phyloP scores from a whole-genome alignment of 2,113 vertebrate genomes.

The Pyxicephalus adspersus region DNA sequence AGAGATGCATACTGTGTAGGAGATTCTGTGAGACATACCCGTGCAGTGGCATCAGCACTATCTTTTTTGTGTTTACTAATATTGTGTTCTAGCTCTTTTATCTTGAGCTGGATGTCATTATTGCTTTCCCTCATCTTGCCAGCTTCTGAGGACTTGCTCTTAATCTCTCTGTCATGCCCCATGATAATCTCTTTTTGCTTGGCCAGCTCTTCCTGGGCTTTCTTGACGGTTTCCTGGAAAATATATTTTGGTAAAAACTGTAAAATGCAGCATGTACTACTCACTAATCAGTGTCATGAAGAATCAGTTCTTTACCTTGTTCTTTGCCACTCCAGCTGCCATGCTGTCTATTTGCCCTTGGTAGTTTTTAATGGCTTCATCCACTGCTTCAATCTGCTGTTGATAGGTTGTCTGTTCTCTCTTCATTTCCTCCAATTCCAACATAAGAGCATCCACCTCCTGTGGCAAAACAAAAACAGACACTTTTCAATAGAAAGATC shows the following conservation, averaged over 20 bases:
- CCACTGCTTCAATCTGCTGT: conserved; percentile 82
- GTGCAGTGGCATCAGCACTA: conserved; percentile 77
- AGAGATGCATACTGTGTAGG: too few relatives aligned
- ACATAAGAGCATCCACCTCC: conserved; percentile 83
- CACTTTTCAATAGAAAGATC: neutral
- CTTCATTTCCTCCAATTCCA: conserved; percentile 88
- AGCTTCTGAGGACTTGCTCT: conserved; percentile 77
- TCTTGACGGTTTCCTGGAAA: conserved; percentile 80
- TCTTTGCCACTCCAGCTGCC: conserved; percentile 75
- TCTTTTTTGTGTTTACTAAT: conserved; percentile 85
- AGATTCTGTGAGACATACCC: conserved; percentile 68
- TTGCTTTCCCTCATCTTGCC: conserved; percentile 76
- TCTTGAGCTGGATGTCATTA: conserved; percentile 85
- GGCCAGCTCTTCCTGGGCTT: conserved; percentile 81
- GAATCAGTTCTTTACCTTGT: conserved; percentile 74
- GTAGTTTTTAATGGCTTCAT: conserved; percentile 78
- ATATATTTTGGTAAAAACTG: neutral
- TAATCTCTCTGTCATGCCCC: conserved; percentile 81
- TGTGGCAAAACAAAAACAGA: conserved; percentile 62
- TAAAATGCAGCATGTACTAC: neutral
- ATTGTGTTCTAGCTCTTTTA: conserved; percentile 85
- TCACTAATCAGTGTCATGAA: neutral
- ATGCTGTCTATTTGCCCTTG: conserved; percentile 79
- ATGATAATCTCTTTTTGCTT: conserved; percentile 83
- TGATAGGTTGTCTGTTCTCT: conserved; percentile 80